Base-by-base conservation (phyloP, 2,888 invertebrate genomes). In the Periphyllus acericola region DNA sequence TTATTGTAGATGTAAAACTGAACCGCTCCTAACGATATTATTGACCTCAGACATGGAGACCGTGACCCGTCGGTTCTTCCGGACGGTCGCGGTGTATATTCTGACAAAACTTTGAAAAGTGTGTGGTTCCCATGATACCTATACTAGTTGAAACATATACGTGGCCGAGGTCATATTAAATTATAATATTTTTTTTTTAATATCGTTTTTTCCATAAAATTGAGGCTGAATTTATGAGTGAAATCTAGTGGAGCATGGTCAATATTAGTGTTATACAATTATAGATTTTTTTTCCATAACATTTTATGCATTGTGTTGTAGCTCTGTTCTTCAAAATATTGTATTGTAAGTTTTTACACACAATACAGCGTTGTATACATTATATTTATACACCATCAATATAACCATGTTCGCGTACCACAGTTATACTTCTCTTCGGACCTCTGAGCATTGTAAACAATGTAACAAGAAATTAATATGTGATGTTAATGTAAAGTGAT, bases 51-150 rank as follows among this genome's bases (percentile, higher is more conserved):
- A 60, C 80, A 21, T 1, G n/a, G 60, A 86, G 85, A 6, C 86
- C 86, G 19, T 87, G 86, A 87, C 86, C 86, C 25, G 66, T 2
- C 66, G 76, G 34, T 55, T 80, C 86, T 79, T 79, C 86, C 86
- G 79, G 72, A 86, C 86, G 68, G 34, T 34, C 60, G 8, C 14
- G 75, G 36, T 25, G 29, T 71, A 34, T 80, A 82, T 66, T 75
- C 76, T 21, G 76, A 32, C 84, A 17, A 66, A 76, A 85, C 78
- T 85, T 85, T 66, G 68, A 85, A 85, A 85, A 36, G 60, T 60
- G 75, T 75, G 40, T 68, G 36, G 75, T 85, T 68, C 46, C 32
- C 46, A 32, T 52, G 72, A 52, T 71, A 46, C n/a, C n/a, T n/a
- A n/a, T n/a, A n/a, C n/a, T 25, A 46, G 66, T 84, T 84, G 40